phyloP scores from a whole-genome alignment of 2,113 vertebrate species.

The Poicephalus meyeri region DNA sequence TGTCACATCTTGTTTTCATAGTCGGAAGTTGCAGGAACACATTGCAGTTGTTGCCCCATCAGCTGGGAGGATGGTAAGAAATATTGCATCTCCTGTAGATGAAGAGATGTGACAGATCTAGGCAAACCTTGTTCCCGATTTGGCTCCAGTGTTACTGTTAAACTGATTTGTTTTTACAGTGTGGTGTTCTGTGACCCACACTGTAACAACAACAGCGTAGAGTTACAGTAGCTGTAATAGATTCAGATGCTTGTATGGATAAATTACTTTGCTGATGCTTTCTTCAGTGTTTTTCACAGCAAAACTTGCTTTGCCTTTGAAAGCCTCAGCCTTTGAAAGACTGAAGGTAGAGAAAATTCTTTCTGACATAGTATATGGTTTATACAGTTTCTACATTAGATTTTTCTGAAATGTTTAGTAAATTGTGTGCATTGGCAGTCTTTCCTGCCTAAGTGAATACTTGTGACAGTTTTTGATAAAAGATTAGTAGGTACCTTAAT shows the following conservation, averaged over 20 bases:
- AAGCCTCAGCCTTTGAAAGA: neutral
- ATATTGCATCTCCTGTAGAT: neutral
- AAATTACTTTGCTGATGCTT: neutral
- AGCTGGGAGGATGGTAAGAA: neutral
- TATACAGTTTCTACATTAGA: neutral
- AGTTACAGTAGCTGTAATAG: neutral
- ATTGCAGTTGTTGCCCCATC: neutral
- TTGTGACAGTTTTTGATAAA: neutral
- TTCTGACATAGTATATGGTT: neutral
- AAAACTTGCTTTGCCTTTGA: neutral
- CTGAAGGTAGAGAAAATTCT: neutral
- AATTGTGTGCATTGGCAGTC: neutral
- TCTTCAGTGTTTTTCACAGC: neutral
- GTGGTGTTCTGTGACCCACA: neutral
- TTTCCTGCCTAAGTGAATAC: neutral
- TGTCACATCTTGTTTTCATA: neutral
- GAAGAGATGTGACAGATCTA: neutral
- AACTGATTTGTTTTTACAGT: neutral
- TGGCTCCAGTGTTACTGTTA: neutral
- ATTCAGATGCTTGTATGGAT: neutral
- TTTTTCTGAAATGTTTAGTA: neutral
- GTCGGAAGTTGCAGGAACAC: neutral
- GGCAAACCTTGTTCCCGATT: neutral
- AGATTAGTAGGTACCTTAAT: neutral
- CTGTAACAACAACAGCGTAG: neutral